phyloP scores from a whole-genome alignment of 2,797 vertebrate genomes.

The Aphelocoma californica region DNA sequence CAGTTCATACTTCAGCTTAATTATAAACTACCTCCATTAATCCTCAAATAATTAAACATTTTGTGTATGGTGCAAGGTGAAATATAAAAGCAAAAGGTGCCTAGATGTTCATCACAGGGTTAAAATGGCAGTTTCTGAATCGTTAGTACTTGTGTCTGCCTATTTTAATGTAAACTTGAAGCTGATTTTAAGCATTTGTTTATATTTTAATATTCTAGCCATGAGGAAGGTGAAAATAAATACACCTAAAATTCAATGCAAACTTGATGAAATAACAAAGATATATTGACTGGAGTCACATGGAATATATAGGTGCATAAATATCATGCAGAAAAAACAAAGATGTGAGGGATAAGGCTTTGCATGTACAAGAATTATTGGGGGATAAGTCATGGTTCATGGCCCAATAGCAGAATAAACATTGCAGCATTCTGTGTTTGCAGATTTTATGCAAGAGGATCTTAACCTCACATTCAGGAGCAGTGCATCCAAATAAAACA shows the following conservation, averaged over 20 bases:
- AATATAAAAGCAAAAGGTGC: conserved; percentile 76
- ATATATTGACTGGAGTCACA: not conserved
- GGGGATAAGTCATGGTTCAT: not conserved
- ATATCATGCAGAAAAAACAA: not conserved
- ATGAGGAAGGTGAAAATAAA: not conserved
- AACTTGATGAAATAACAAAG: conserved; percentile 9
- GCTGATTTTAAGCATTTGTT: not conserved
- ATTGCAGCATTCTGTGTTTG: not conserved
- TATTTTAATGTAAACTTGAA: conserved; percentile 37
- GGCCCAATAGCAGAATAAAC: conserved; percentile 1
- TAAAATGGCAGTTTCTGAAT: conserved; percentile 56
- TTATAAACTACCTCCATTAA: conserved; percentile 95
- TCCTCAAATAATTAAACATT: conserved; percentile 85
- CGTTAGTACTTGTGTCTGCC: not conserved
- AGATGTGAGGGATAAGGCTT: not conserved
- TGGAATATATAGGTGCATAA: not conserved
- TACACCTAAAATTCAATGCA: not conserved
- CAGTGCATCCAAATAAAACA: not conserved
- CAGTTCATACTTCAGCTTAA: conserved; percentile 97
- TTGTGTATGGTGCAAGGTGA: conserved; percentile 82
- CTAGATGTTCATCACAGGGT: conserved; percentile 61
- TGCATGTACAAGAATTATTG: conserved; percentile 3
- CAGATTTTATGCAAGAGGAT: conserved; percentile 1
- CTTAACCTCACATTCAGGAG: not conserved
- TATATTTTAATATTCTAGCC: not conserved